Percentiles rank a stretch among this genome's conserved stretches.
Conservation (phyloP, 2,797 vertebrate species). For the Periparus ater region DNA sequence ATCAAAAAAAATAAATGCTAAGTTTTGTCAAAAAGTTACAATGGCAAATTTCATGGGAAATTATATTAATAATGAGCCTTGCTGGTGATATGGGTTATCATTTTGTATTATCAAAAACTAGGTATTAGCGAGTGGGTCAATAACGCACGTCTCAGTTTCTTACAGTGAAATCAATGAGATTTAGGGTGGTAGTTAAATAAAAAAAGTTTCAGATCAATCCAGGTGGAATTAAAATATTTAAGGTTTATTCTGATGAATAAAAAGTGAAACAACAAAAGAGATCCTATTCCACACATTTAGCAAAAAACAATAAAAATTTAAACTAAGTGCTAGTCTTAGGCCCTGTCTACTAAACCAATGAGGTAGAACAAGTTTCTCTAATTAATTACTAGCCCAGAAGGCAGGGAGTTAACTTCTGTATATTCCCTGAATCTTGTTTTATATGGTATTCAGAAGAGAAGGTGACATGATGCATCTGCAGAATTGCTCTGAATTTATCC, state of each 20-base stretch:
- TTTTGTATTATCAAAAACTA: background rate
- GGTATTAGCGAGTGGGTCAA: background rate
- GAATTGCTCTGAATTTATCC: background rate
- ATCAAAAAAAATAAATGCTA: background rate
- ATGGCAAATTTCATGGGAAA: background rate
- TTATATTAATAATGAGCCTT: background rate
- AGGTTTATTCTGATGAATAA: background rate
- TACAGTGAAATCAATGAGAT: background rate
- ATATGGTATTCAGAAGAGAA: background rate
- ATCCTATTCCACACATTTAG: background rate
- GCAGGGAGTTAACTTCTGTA: background rate
- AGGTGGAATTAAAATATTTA: background rate
- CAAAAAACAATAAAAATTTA: background rate
- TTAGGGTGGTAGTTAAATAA: background rate
- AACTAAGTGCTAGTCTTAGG: background rate
- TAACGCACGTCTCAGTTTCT: background rate
- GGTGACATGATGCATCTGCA: background rate
- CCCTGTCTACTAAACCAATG: background rate
- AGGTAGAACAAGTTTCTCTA: background rate
- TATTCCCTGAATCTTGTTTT: background rate
- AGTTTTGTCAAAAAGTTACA: background rate
- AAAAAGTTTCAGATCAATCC: background rate
- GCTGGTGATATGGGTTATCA: background rate
- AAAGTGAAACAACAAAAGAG: background rate
- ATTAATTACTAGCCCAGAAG: background rate